phyloP scores from a whole-genome alignment of 2,797 vertebrate genomes.

The Pseudochaenichthys georgianus region DNA sequence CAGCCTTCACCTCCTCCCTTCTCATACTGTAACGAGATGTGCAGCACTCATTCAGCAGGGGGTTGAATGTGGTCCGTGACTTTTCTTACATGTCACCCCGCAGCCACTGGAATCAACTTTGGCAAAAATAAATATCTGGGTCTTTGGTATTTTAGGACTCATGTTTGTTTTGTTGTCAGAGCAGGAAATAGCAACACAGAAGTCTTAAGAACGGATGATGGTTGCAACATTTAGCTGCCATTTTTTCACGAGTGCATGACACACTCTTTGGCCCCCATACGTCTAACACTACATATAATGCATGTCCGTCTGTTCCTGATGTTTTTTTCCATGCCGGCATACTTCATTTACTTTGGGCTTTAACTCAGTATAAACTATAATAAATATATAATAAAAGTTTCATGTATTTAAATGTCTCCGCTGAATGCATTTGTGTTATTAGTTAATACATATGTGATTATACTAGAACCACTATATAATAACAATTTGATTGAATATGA shows the following conservation, averaged over 20 bases:
- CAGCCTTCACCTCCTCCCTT: conserved; percentile 15
- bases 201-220: background rate
- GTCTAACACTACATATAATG: background rate
- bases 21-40: conserved; percentile 18
- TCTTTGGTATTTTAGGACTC: conserved; percentile 15
- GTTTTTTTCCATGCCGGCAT: too few relatives aligned
- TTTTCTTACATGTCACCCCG: conserved; percentile 52
- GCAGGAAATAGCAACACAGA: conserved; percentile 9
- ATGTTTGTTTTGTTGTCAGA: conserved; percentile 19
- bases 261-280: background rate
- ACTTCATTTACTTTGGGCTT: too few relatives aligned
- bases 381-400: too few relatives aligned
- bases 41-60: conserved; percentile 14
- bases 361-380: too few relatives aligned
- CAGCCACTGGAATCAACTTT: conserved; percentile 30
- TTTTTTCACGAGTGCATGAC: background rate
- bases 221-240: background rate
- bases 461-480: too few relatives aligned
- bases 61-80: conserved; percentile 48
- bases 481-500: background rate
- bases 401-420: background rate
- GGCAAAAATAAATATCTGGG: background rate
- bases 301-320: too few relatives aligned
- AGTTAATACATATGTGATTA: background rate
- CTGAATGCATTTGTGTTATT: background rate